A percentile compares a stretch with the other conserved stretches of the same genome.
These are phyloP conservation scores for Acanthococcus lagerstroemiae DNA, from an alignment of 2,888 invertebrate species.

Conservation along the genomic window DNA sequence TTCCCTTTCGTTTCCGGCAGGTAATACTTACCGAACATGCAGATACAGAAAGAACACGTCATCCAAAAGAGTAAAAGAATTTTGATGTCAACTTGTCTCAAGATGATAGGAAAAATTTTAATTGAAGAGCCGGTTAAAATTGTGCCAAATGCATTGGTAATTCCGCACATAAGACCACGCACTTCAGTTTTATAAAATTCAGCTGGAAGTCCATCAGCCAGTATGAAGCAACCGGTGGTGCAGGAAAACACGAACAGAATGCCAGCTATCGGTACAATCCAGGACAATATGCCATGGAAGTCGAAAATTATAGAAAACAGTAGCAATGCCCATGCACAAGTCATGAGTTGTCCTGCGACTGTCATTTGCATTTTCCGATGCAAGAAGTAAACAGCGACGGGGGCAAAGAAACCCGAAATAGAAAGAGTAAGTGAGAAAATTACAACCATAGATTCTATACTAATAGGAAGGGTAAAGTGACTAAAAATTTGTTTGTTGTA, in stretches of 20 bases:
- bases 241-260: constrained; percentile 8
- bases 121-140: constrained; percentile 6
- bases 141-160: constrained; percentile 9
- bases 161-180: constrained; percentile 21
- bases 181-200: constrained; percentile 13
- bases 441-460: not conserved
- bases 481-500: not conserved
- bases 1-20: constrained; percentile 22
- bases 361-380: constrained; percentile 3
- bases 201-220: constrained; percentile 14
- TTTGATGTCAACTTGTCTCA: not conserved
- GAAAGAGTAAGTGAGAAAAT: constrained; percentile 7
- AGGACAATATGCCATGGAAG: not conserved
- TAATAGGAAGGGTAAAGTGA: not conserved
- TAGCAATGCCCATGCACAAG: not conserved
- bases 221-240: not conserved
- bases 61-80: not conserved
- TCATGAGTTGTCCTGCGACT: constrained; percentile 1
- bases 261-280: too few species aligned
- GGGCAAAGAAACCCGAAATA: constrained; percentile 4
- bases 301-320: not conserved
- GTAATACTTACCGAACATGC: constrained; percentile 6
- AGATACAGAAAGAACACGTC: not conserved
- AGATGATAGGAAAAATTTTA: constrained; percentile 5
- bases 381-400: constrained; percentile 6